These are phyloP conservation scores for Aspidiotus destructor DNA, from an alignment of 2,888 invertebrate genomes.

Conservation along the genomic window DNA sequence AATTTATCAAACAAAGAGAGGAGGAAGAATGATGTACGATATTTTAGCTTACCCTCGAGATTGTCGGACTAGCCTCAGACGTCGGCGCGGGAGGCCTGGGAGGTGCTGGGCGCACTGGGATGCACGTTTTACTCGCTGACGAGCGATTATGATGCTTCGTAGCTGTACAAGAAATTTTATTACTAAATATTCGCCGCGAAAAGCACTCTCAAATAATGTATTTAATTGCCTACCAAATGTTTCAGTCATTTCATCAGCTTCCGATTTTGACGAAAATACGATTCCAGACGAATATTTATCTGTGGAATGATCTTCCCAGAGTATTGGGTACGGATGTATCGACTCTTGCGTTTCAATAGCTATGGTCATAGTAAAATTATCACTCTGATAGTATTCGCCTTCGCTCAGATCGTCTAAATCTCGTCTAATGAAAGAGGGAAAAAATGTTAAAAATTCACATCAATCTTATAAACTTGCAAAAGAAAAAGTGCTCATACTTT, in stretches of 20 bases:
- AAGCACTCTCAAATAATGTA: no score
- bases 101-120: constrained; percentile 15
- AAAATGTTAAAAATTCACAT: no score
- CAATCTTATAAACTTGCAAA: background rate
- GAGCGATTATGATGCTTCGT: background rate
- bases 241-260: constrained; percentile 72
- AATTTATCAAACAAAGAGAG: no score
- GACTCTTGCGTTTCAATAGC: constrained; percentile 62
- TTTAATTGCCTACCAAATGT: constrained; percentile 56
- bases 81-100: constrained; percentile 19
- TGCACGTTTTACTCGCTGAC: background rate
- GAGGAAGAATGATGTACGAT: no score
- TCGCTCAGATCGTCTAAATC: constrained; percentile 78
- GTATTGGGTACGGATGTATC: constrained; percentile 47
- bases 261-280: constrained; percentile 65
- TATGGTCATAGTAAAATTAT: constrained; percentile 58
- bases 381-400: constrained; percentile 44
- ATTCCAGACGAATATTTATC: constrained; percentile 49
- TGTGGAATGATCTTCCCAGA: constrained; percentile 61
- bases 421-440: constrained; percentile 43
- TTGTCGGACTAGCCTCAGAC: background rate
- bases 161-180: background rate
- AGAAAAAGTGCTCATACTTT: constrained; percentile 43
- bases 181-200: no score
- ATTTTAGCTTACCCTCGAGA: no score